Base-by-base conservation (phyloP, 2,888 invertebrate genomes). In the Nipponacmea schrenckii region DNA sequence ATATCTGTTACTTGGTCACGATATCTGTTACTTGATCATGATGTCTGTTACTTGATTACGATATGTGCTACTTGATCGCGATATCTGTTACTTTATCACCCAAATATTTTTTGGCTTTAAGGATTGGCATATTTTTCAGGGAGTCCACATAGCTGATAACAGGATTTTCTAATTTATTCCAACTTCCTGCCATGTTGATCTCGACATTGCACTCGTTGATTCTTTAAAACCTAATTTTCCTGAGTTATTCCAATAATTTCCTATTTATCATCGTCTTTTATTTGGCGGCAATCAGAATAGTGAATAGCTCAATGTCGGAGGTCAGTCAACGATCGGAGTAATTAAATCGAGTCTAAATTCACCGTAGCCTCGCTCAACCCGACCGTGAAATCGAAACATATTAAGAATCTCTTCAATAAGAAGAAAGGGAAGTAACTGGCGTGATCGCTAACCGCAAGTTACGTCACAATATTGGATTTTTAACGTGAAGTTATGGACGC, bases 161-260 rank as follows among this genome's bases (percentile, higher is more conserved):
- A 5, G 31, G 31, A 31, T 31, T 31, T 31, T 31, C 31, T 31
- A 31, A 31, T 31, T 31, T 5, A 31, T 31, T 31, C 5, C 31
- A 31, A 39, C 39, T 39, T 39, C 39, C 39, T 10, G 3, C 39
- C 3, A 39, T 39, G 8, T 39, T 39, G 39, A 39, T 39, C 39
- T 39, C 39, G 39, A 39, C 39, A 39, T 39, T 39, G 39, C 39
- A 39, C 39, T 39, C 39, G 39, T 2, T 39, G 39, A 39, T 8
- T 39, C 39, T 39, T 39, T 39, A 39, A 39, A 39, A 39, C 39
- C 39, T 39, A 68, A 68, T 68, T 50, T 68, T 68, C 68, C 48
- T 56, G 56, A 39, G 56, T 39, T 56, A 56, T 68, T 56, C 68
- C 50, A 68, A 50, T 68, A 68, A 68, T 68, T 68, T 68, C 68